Base-by-base conservation (phyloP, 2,797 vertebrate genomes). In the Lycodopsis pacificus region DNA sequence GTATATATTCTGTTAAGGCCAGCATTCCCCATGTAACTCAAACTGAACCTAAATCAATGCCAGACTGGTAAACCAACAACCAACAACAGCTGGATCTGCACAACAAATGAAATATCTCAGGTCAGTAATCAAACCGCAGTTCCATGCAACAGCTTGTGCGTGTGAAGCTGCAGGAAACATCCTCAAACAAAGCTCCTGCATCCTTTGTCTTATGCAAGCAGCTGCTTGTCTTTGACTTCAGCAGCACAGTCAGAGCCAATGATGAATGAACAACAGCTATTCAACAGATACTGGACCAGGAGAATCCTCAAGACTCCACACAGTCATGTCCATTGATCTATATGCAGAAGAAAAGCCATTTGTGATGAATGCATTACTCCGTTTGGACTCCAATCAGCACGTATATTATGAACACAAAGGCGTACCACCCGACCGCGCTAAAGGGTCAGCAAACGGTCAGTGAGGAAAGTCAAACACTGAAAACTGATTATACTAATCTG, bases 291-390 rank as follows among this genome's bases (percentile, higher is more conserved):
- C 53, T 19, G 22, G 53, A 25, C 53, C 53, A 54, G 53, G 12
- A 7, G 53, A 15, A 2, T 14, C 53, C 53, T 54, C 22, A 3
- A 3, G 65, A 82, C 65, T 71, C 51, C 12, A 48, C 56, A 64
- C 63, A 51, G 27, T 22, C 54, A 4, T 13, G 73, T 62, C 77
- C 81, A 89, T 69, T 71, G 57, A 82, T 83, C 80, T 49, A 51
- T 63, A 51, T 58, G 65, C 64, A 73, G 40, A 68, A 53, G 42
- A 56, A 64, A 71, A 79, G 68, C 68, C 46, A 44, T 69, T 75
- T 40, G 30, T 32, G 49, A 17, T 71, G 57, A 22, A 22, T 79
- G 67, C 71, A 71, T 68, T 69, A 65, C 42, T 15, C 34, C 17
- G 3, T 62, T 81, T 73, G 51, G 44, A 71, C 49, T 65, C 65